Percentiles rank a stretch among this genome's conserved stretches.
Conservation (phyloP, 2,113 vertebrate species). For the Climacteris rufus region DNA sequence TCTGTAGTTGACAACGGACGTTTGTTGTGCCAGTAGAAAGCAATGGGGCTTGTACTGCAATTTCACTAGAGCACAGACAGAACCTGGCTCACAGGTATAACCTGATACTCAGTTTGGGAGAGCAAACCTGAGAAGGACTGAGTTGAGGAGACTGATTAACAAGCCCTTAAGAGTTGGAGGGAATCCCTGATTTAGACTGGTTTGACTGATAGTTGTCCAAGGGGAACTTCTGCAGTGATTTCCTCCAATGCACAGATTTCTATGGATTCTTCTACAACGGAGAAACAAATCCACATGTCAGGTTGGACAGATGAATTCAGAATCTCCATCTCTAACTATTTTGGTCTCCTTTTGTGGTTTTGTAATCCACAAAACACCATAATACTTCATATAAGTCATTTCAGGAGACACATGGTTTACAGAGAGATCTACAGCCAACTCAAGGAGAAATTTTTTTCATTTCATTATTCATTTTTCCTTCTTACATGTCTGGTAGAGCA, state of each 20-base stretch:
- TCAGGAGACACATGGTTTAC: neutral
- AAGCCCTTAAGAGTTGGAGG: neutral
- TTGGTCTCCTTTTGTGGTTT: conserved; percentile 20
- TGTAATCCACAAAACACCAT: conserved; percentile 12
- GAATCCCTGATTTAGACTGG: neutral
- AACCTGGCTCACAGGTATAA: neutral
- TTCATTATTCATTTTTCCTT: neutral
- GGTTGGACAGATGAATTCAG: neutral
- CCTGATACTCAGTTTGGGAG: neutral
- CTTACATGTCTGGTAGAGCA: neutral
- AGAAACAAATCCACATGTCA: conserved; percentile 1
- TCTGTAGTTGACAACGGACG: neutral
- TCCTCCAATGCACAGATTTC: neutral
- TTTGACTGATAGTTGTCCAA: neutral
- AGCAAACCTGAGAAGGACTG: neutral
- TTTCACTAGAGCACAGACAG: neutral
- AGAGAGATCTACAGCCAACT: neutral
- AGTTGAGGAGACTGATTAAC: neutral
- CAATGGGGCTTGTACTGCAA: neutral
- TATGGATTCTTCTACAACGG: neutral
- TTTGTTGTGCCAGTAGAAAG: neutral
- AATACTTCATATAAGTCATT: conserved; percentile 20
- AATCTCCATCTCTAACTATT: neutral
- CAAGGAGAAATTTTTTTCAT: neutral
- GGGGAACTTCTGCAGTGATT: neutral